Percentiles rank a stretch among this genome's conserved stretches.
Conservation (phyloP, 1,140 invertebrate genomes). For the Pseudoatta argentina region DNA sequence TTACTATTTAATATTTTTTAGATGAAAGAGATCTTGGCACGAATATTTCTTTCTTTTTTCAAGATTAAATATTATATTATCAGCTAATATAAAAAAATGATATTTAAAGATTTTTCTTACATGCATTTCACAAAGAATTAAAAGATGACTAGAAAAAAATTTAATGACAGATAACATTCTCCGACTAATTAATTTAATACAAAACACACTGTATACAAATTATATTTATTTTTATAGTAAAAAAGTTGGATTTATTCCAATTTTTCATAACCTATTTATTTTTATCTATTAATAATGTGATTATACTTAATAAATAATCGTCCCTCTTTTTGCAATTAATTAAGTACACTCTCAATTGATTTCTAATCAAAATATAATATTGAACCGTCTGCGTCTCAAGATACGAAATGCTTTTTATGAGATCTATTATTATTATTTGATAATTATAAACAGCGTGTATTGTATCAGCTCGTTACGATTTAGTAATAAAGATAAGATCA, state of each 20-base stretch:
- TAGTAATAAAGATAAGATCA: slow-evolving; percentile 15
- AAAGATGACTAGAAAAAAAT: neutral
- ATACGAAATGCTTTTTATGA: neutral
- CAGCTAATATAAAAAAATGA: neutral
- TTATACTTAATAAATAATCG: neutral
- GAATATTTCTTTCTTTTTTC: neutral
- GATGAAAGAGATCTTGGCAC: neutral
- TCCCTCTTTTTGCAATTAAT: neutral
- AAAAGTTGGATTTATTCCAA: neutral
- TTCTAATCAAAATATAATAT: neutral
- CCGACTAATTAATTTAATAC: neutral
- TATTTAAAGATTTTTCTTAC: neutral
- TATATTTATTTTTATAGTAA: neutral
- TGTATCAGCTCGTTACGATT: neutral
- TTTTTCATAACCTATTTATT: neutral
- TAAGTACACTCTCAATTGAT: neutral
- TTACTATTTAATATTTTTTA: neutral
- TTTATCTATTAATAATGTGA: neutral
- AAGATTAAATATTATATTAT: neutral
- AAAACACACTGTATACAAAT: neutral
- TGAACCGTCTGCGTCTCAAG: neutral
- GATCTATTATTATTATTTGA: neutral
- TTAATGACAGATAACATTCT: neutral
- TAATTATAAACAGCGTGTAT: neutral
- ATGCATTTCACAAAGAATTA: neutral